Conservation (phyloP, 2,797 vertebrate genomes). For the Rhynchotus rufescens region DNA sequence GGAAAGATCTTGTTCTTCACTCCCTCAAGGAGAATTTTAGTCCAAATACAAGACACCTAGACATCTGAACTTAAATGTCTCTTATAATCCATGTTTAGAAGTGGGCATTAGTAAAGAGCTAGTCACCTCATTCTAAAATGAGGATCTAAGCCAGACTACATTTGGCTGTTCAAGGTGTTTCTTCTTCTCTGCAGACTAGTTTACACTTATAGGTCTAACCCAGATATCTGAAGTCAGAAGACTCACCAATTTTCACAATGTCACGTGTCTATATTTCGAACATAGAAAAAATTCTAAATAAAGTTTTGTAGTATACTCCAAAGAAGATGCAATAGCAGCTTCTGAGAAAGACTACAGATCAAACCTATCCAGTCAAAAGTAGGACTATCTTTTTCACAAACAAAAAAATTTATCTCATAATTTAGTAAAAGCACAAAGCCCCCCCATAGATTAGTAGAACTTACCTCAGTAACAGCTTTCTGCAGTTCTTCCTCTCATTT, state of each 20-base stretch:
- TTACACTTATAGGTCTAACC: neutral
- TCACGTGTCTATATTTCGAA: neutral
- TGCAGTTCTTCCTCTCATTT: constrained; percentile 15
- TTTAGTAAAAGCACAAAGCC: neutral
- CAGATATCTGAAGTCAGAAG: neutral
- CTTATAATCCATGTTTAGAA: neutral
- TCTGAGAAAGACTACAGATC: neutral
- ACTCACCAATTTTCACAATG: accelerated
- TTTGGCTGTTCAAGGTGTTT: neutral
- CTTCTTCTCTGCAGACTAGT: neutral
- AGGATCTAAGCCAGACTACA: neutral
- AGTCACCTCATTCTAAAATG: neutral
- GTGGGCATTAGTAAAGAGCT: neutral
- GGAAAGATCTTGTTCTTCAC: neutral
- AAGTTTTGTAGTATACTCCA: neutral
- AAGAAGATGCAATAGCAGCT: neutral
- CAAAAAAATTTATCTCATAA: neutral
- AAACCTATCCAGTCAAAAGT: neutral
- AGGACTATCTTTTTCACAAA: neutral
- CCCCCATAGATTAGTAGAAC: neutral
- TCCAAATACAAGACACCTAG: neutral
- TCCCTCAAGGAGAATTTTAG: neutral
- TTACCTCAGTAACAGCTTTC: constrained; percentile 49
- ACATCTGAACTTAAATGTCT: neutral
- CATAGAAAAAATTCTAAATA: neutral